Percentiles rank a stretch among this genome's conserved stretches.
These are phyloP conservation scores for Siphonodentalium dalli DNA, from an alignment of 2,888 invertebrate species.

Conservation along the genomic window DNA sequence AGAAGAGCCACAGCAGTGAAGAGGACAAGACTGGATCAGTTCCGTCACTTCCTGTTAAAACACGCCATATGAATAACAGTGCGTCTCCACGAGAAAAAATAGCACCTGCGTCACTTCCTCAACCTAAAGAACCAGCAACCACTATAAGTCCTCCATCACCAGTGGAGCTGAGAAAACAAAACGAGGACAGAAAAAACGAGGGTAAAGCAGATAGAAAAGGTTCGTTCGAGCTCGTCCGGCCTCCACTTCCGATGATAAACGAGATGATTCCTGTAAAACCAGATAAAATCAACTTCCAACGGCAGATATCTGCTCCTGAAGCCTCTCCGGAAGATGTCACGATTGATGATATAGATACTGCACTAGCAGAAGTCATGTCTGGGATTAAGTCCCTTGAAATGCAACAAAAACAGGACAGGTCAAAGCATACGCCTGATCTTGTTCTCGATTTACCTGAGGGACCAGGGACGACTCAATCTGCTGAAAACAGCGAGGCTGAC, in stretches of 20 bases:
- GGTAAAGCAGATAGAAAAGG: too few species aligned
- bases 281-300: conserved; percentile 15
- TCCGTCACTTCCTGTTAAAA: conserved; percentile 40
- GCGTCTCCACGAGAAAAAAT: too few species aligned
- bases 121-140: too few species aligned
- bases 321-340: conserved; percentile 43
- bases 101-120: too few species aligned
- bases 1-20: conserved; percentile 39
- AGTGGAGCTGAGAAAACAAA: too few species aligned
- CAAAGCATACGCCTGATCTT: conserved; percentile 62
- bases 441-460: conserved; percentile 63
- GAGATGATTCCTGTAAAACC: conserved; percentile 1
- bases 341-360: conserved; percentile 58
- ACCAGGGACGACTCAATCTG: conserved; percentile 47
- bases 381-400: conserved; percentile 61
- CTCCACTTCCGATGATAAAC: conserved; percentile 5
- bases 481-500: conserved; percentile 50
- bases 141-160: too few species aligned
- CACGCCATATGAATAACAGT: too few species aligned
- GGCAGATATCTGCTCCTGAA: conserved; percentile 31
- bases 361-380: conserved; percentile 64
- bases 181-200: too few species aligned
- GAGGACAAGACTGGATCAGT: conserved; percentile 52
- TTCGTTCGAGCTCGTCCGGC: background rate
- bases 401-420: conserved; percentile 55